A percentile compares a stretch with the other conserved stretches of the same genome.
phyloP scores from a whole-genome alignment of 1,140 invertebrate species.

The Drosophila tani region DNA sequence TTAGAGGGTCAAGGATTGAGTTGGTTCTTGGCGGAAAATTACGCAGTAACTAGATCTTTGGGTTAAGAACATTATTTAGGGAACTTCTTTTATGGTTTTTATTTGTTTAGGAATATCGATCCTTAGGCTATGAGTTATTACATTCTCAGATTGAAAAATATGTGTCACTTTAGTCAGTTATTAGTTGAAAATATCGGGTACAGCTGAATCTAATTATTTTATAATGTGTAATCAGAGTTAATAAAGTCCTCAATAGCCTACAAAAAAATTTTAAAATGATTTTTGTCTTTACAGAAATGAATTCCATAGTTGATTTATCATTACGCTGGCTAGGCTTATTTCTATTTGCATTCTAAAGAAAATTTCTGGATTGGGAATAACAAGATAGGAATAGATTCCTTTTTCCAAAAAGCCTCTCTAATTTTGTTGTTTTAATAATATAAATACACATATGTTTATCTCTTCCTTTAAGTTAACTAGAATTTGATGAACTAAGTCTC shows the following conservation, averaged over 20 bases:
- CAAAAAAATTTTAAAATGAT: background rate
- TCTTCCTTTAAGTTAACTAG: too few relatives aligned
- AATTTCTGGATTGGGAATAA: background rate
- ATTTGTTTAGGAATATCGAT: background rate
- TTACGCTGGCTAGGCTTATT: background rate
- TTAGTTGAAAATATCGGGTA: background rate
- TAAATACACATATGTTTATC: too few relatives aligned
- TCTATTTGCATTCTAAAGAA: background rate
- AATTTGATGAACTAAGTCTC: background rate
- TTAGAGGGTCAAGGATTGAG: constrained; percentile 7
- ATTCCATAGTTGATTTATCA: background rate
- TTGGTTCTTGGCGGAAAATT: background rate
- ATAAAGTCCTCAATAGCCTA: too few relatives aligned
- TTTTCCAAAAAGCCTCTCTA: background rate
- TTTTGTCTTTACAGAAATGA: background rate
- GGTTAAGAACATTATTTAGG: accelerated
- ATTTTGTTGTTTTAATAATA: accelerated
- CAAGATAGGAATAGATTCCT: background rate
- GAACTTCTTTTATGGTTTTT: too few relatives aligned
- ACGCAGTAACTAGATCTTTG: background rate
- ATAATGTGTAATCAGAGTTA: background rate
- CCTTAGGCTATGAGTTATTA: background rate
- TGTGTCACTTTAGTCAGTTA: background rate
- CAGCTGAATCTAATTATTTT: background rate
- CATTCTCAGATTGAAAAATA: background rate